These are phyloP conservation scores for Mesoligia furuncula DNA, from an alignment of 2,888 invertebrate species.

Conservation along the genomic window DNA sequence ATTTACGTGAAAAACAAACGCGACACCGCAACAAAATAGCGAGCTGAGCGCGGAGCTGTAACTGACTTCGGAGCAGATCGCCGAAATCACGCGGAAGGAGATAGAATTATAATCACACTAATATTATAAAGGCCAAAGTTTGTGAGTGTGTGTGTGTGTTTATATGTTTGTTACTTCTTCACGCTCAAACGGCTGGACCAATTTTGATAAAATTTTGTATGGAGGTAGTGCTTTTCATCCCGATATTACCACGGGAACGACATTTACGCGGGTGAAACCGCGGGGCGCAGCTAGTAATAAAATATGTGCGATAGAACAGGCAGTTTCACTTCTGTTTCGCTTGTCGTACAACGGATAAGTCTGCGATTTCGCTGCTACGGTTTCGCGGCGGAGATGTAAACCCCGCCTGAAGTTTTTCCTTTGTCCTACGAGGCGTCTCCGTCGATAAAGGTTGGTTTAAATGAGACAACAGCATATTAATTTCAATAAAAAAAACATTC, in stretches of 20 bases:
- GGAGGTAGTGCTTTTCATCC: too few relatives aligned
- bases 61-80: neutral
- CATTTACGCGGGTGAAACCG: too few relatives aligned
- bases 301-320: neutral
- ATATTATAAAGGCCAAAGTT: too few relatives aligned
- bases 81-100: neutral
- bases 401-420: neutral
- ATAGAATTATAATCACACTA: neutral
- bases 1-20: too few relatives aligned
- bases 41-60: too few relatives aligned
- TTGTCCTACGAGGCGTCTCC: neutral
- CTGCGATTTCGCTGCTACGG: neutral
- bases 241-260: too few relatives aligned
- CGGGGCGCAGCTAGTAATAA: too few relatives aligned
- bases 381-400: neutral
- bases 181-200: too few relatives aligned
- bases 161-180: too few relatives aligned
- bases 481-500: slow-evolving; percentile 53
- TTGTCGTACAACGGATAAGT: neutral
- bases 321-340: neutral
- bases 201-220: too few relatives aligned
- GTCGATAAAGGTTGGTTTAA: slow-evolving; percentile 5
- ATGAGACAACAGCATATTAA: slow-evolving; percentile 26
- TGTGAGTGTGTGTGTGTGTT: too few relatives aligned
- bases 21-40: too few relatives aligned